Base-by-base conservation (phyloP, 2,888 invertebrate genomes). In the Philopedon plagiatum region DNA sequence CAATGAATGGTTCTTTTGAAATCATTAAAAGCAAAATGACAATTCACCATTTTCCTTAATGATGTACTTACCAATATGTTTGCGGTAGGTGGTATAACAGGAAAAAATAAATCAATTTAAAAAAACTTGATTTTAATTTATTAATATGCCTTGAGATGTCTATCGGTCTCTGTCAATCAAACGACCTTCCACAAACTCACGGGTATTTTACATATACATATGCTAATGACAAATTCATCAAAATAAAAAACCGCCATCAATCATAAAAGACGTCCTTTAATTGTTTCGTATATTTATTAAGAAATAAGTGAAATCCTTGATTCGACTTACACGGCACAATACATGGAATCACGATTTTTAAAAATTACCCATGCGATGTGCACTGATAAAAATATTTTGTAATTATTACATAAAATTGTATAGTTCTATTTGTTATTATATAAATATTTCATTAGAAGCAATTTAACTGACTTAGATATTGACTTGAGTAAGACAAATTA, bases 191-290 rank as follows among this genome's bases (percentile, higher is more conserved):
- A 57, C 46, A 49, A 51, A 49, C 39, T 57, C 63, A 37, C 54
- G 21, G 63, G 63, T 56, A 63, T 57, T 69, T 69, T 63, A 56
- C 56, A 56, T 49, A 49, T 63, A 57, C 57, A 57, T 58, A 65
- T 65, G 71, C 65, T 72, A 72, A 72, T 72, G 72, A 72, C 62
- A 68, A 67, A 62, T 72, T 72, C 54, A 72, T 66, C 57, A 72
- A 67, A 62, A 62, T 60, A 63, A 68, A 62, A 54, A 57, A 70
- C 37, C 26, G 21, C 44, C 54, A 70, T 70, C 69, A 61, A 73
- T 73, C 65, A 69, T 65, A 26, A 44, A 51, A 58, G 29, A 67
- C 61, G 66, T 63, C 64, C 64, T 68, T 51, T 67, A 63, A 67
- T 67, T 56, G 56, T 63, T 67, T 54, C 21, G 39, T 60, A 37